A percentile compares a stretch with the other conserved stretches of the same genome.
Evolutionary conservation across 1,140 invertebrate species (phyloP).

Genomic region (Temnothorax curvispinosus): DNA sequence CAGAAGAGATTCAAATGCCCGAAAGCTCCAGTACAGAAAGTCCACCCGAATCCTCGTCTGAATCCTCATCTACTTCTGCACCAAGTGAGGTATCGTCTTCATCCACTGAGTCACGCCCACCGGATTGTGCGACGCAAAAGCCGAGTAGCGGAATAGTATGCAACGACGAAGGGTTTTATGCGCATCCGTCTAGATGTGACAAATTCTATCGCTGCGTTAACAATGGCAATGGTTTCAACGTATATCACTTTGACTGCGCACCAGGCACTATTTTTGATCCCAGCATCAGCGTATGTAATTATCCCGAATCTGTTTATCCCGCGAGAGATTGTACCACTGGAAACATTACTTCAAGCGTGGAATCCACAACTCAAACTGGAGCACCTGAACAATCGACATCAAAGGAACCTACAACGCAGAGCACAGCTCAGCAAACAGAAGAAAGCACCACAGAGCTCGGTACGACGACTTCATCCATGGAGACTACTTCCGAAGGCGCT

Average conservation of each 20-base stretch:
- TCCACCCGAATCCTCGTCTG: slow-evolving; percentile 26
- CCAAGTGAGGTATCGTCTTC: slow-evolving; percentile 53
- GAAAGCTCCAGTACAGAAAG: slow-evolving; percentile 50
- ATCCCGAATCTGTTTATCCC: slow-evolving; percentile 86
- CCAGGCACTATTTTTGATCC: slow-evolving; percentile 87
- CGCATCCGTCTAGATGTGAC: slow-evolving; percentile 88
- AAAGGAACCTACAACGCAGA: slow-evolving; percentile 61
- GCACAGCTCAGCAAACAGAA: slow-evolving; percentile 68
- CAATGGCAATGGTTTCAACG: slow-evolving; percentile 88
- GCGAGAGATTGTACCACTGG: slow-evolving; percentile 81
- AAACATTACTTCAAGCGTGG: slow-evolving; percentile 66
- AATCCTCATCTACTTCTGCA: background rate
- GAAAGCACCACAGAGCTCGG: slow-evolving; percentile 51
- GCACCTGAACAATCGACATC: slow-evolving; percentile 52
- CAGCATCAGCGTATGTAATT: slow-evolving; percentile 85
- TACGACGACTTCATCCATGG: background rate
- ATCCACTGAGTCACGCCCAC: slow-evolving; percentile 35
- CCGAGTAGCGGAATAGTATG: slow-evolving; percentile 81
- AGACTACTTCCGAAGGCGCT: slow-evolving; percentile 61
- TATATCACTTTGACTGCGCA: slow-evolving; percentile 86
- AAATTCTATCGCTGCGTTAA: slow-evolving; percentile 91
- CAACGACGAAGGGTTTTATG: slow-evolving; percentile 88
- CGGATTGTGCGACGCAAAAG: slow-evolving; percentile 66
- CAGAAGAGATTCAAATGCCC: slow-evolving; percentile 50
- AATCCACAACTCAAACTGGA: slow-evolving; percentile 50